These are phyloP conservation scores for Apantesis nais DNA, from an alignment of 2,888 invertebrate genomes.

Conservation along the genomic window DNA sequence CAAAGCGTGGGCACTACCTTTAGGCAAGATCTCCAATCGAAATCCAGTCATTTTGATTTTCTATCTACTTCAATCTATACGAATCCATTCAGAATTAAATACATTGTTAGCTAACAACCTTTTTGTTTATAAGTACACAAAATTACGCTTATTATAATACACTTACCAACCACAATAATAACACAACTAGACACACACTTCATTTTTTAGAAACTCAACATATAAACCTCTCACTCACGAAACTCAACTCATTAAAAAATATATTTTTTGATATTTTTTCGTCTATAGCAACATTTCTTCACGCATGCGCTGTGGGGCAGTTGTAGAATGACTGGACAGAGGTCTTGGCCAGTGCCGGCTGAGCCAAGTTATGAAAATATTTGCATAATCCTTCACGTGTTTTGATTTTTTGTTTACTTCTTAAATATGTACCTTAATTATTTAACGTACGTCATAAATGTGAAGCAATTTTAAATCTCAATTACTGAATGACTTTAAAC, in stretches of 20 bases:
- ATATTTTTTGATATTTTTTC: neutral
- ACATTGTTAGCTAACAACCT: neutral
- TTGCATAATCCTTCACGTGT: slow-evolving; percentile 31
- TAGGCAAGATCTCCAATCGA: neutral
- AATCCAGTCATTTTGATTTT: neutral
- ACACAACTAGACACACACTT: slow-evolving; percentile 15
- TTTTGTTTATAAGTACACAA: neutral
- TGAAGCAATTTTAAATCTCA: neutral
- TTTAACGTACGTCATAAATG: neutral
- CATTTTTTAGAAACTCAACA: slow-evolving; percentile 18
- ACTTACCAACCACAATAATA: neutral
- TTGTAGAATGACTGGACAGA: slow-evolving; percentile 27
- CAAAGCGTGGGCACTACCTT: neutral
- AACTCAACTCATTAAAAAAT: neutral
- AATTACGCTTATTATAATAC: neutral
- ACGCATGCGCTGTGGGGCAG: slow-evolving; percentile 23
- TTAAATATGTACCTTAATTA: neutral
- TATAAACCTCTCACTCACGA: neutral
- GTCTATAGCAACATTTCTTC: slow-evolving; percentile 9
- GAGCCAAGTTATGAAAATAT: slow-evolving; percentile 7
- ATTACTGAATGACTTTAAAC: neutral
- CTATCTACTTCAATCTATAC: neutral
- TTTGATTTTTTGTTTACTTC: neutral
- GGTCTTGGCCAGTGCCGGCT: slow-evolving; percentile 28
- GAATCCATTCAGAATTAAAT: neutral